Evolutionary conservation across 64 coral and sea anemone genomes (phyloP), one percentile per base, ranked within the genome.

Genomic region (Cladopsammia gracilis): DNA sequence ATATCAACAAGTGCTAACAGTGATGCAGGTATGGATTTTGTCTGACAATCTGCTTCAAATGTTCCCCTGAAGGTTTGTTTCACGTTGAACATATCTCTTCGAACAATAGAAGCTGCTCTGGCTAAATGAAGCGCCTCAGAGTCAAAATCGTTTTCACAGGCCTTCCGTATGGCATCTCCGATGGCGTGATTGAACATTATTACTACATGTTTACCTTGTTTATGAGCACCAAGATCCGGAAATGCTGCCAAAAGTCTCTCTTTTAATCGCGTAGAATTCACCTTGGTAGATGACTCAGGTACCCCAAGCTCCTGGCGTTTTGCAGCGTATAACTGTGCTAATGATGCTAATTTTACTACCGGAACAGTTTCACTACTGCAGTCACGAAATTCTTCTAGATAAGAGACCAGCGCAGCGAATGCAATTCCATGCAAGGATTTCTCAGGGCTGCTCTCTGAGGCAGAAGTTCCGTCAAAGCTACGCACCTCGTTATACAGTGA

Each of bases 71-170:
- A 94, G 25, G 70, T 62, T 43, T 89, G 65, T 7, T 71, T 24
- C 25, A 71, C 18, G n/a, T 73, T 94, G 15, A 89, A 82, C 26
- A 93, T 62, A 12, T 93, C 85, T 22, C 68, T 62, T 64, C 92
- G 46, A 12, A 88, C 26, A 23, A 93, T 76, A 16, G 18, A 48
- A 13, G 75, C 92, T 59, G 75, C 62, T 53, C 59, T 68, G 24
- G 85, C 86, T 18, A 93, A 58, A 76, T 82, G 77, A 20, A 81
- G 25, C 48, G 76, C 58, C 44, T 85, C 62, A 12, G 49, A 52
- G 64, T 48, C 61, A 85, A 18, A 85, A 26, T 85, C 62, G 44
- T 72, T 24, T 11, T 73, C 52, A 43, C 85, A 72, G 20, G 56
- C 70, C 25, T 87, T 87, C 26, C 70, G 34, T 19, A 87, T 87